Conservation (phyloP, 2,888 invertebrate species). For the Adelphocoris suturalis region DNA sequence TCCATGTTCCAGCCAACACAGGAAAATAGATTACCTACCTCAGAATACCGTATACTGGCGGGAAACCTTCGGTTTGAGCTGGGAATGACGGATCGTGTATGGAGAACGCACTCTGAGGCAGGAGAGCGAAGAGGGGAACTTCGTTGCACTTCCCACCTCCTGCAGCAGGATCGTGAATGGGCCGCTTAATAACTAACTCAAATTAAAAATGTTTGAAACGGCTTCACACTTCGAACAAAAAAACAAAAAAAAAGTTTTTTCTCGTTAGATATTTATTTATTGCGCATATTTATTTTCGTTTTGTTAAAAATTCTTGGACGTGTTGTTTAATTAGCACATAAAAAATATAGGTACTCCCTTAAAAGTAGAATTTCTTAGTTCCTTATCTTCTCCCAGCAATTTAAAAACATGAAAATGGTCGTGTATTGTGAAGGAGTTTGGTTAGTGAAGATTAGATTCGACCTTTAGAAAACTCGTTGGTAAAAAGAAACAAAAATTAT, state of each 20-base stretch:
- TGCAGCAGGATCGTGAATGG: too few species aligned
- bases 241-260: background rate
- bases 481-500: too few species aligned
- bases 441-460: constrained; percentile 10
- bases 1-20: too few species aligned
- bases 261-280: constrained; percentile 15
- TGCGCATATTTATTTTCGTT: constrained; percentile 21
- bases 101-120: too few species aligned
- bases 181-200: too few species aligned
- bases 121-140: too few species aligned
- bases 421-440: constrained; percentile 3
- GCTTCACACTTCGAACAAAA: background rate
- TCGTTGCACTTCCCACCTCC: too few species aligned
- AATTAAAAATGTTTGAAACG: background rate
- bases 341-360: background rate
- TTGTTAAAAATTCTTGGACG: constrained; percentile 44
- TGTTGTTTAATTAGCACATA: constrained; percentile 47
- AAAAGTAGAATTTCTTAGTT: constrained; percentile 27
- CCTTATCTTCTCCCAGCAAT: background rate
- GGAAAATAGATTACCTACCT: too few species aligned
- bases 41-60: too few species aligned
- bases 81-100: too few species aligned
- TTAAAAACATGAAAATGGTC: background rate
- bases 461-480: background rate
- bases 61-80: too few species aligned